Percentiles rank a stretch among this genome's conserved stretches.
phyloP scores from a whole-genome alignment of 2,888 invertebrate genomes.

The Spialia ferax region DNA sequence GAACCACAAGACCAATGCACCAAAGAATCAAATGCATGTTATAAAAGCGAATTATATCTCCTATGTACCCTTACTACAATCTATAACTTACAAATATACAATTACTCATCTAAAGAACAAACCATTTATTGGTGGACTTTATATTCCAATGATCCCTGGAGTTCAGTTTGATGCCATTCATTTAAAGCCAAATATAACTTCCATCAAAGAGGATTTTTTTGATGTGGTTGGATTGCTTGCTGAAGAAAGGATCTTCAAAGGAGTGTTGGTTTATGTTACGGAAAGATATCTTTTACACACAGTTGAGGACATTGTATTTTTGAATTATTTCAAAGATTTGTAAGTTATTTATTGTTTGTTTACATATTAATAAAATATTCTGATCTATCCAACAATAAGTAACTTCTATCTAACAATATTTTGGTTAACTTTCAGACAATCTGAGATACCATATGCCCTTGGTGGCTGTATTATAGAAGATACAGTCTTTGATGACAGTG shows the following conservation, averaged over 20 bases:
- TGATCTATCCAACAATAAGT: neutral
- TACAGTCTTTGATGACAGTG: slow-evolving; percentile 58
- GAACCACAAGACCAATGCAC: slow-evolving; percentile 61
- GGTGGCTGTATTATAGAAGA: slow-evolving; percentile 81
- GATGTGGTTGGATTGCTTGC: slow-evolving; percentile 60
- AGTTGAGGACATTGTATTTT: slow-evolving; percentile 70
- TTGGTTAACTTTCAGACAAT: slow-evolving; percentile 67
- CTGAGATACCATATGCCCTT: slow-evolving; percentile 73
- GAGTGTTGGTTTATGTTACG: slow-evolving; percentile 74
- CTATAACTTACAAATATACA: slow-evolving; percentile 61
- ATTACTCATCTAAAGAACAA: slow-evolving; percentile 54
- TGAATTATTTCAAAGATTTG: slow-evolving; percentile 71
- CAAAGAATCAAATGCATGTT: slow-evolving; percentile 70
- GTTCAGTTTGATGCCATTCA: slow-evolving; percentile 71
- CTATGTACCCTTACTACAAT: slow-evolving; percentile 65
- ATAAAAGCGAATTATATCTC: slow-evolving; percentile 63
- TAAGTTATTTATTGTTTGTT: slow-evolving; percentile 58
- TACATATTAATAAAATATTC: neutral
- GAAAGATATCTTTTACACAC: slow-evolving; percentile 72
- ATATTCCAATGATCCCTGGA: slow-evolving; percentile 72
- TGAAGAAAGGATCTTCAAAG: slow-evolving; percentile 67
- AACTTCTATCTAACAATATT: neutral
- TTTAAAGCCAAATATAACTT: slow-evolving; percentile 55
- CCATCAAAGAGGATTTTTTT: slow-evolving; percentile 59
- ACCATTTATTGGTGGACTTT: slow-evolving; percentile 70